phyloP scores from a whole-genome alignment of 2,888 invertebrate species.

The Cryptocephalus primarius region DNA sequence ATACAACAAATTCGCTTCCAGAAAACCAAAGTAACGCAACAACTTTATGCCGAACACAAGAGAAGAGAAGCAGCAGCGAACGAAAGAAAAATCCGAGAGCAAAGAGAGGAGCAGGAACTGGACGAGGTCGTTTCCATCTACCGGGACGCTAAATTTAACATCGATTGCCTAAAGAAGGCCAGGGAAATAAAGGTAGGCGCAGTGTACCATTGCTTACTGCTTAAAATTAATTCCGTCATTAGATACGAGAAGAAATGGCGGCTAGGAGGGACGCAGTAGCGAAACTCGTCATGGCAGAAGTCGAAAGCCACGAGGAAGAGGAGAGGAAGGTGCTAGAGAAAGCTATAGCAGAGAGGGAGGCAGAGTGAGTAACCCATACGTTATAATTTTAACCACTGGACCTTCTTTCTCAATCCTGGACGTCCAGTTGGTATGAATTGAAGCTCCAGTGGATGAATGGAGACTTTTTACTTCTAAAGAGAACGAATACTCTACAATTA shows the following conservation, averaged over 20 bases:
- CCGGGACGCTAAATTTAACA: constrained; percentile 35
- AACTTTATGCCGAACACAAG: constrained; percentile 5
- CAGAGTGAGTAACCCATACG: constrained; percentile 25
- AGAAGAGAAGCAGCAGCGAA: constrained; percentile 23
- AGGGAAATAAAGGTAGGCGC: constrained; percentile 33
- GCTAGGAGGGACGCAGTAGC: constrained; percentile 14
- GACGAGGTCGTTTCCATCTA: constrained; percentile 38
- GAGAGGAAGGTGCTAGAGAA: constrained; percentile 36
- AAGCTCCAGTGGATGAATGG: too few relatives aligned
- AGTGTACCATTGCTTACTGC: not conserved
- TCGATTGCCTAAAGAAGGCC: constrained; percentile 34
- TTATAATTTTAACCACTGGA: too few relatives aligned
- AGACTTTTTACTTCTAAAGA: too few relatives aligned
- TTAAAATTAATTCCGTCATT: constrained; percentile 6
- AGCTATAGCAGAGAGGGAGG: constrained; percentile 39
- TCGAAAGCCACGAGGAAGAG: constrained; percentile 14
- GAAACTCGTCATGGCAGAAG: constrained; percentile 17
- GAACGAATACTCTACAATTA: too few relatives aligned
- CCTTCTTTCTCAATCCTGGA: too few relatives aligned
- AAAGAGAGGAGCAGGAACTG: constrained; percentile 38
- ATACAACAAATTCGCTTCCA: not conserved
- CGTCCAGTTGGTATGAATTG: too few relatives aligned
- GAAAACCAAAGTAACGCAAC: constrained; percentile 11
- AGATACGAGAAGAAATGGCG: constrained; percentile 16
- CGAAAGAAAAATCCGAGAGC: constrained; percentile 24